Percentiles rank a stretch among this genome's conserved stretches.
These are phyloP conservation scores for Heliangelus exortis DNA, from an alignment of 2,797 vertebrate genomes.

Conservation along the genomic window DNA sequence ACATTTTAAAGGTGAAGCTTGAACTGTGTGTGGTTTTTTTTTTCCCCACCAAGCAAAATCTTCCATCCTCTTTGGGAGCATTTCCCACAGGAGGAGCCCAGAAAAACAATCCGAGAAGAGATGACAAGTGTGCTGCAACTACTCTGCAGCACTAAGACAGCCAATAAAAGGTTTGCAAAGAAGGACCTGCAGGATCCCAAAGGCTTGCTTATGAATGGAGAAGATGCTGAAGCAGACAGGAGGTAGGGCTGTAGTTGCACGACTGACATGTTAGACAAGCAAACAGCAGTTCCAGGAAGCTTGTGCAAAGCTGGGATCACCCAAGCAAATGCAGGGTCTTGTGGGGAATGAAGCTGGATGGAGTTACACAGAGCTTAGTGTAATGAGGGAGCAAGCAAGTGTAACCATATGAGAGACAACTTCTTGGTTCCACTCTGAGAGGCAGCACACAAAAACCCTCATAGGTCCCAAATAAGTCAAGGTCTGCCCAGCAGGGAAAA, in stretches of 20 bases:
- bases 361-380: neutral
- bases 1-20: constrained; percentile 2
- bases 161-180: neutral
- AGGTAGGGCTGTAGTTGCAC: neutral
- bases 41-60: neutral
- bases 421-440: neutral
- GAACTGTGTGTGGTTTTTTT: neutral
- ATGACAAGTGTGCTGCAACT: neutral
- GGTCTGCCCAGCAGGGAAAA: neutral
- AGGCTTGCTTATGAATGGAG: neutral
- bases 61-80: neutral
- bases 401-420: neutral
- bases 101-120: neutral
- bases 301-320: neutral
- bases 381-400: neutral
- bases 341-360: neutral
- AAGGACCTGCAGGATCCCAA: neutral
- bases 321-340: neutral
- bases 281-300: neutral
- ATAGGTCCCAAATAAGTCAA: neutral
- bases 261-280: neutral
- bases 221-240: neutral
- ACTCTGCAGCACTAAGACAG: neutral
- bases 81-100: neutral
- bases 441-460: neutral